Percentiles rank a stretch among this genome's conserved stretches.
These are phyloP conservation scores for Drosophila watanabei DNA, from an alignment of 1,140 invertebrate species.

Conservation along the genomic window DNA sequence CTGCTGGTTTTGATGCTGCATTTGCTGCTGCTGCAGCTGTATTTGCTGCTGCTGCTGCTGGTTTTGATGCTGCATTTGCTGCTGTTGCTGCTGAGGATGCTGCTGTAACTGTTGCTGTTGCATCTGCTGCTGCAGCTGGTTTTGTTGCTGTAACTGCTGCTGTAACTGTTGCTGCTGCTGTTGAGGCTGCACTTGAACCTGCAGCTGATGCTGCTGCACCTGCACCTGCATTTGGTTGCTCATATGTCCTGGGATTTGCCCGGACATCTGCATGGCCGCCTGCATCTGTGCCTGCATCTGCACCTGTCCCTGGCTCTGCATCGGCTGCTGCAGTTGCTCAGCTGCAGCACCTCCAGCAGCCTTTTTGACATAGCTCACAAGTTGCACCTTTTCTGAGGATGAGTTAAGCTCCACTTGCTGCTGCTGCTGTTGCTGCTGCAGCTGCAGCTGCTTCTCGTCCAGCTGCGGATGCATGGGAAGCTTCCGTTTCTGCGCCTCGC, in stretches of 20 bases:
- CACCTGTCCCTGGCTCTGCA: slow-evolving; percentile 34
- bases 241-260: slow-evolving; percentile 8
- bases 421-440: slow-evolving; percentile 20
- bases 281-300: slow-evolving; percentile 47
- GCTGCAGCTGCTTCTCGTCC: slow-evolving; percentile 58
- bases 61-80: slow-evolving; percentile 18
- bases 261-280: slow-evolving; percentile 31
- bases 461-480: slow-evolving; percentile 46
- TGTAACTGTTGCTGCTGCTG: slow-evolving; percentile 23
- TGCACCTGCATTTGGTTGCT: slow-evolving; percentile 33
- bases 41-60: slow-evolving; percentile 33
- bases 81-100: neutral
- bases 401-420: neutral
- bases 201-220: slow-evolving; percentile 34
- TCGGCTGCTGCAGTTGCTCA: slow-evolving; percentile 14
- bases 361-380: slow-evolving; percentile 38
- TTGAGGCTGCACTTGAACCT: slow-evolving; percentile 15
- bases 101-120: slow-evolving; percentile 21
- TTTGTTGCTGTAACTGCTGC: slow-evolving; percentile 2
- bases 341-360: neutral
- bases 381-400: slow-evolving; percentile 29
- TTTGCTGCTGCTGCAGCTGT: neutral
- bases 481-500: slow-evolving; percentile 58
- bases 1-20: slow-evolving; percentile 38
- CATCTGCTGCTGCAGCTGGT: too few species aligned